Evolutionary conservation across 2,113 vertebrate species (phyloP), one percentile per base, ranked within the genome.

Genomic region (Pao palembangensis): DNA sequence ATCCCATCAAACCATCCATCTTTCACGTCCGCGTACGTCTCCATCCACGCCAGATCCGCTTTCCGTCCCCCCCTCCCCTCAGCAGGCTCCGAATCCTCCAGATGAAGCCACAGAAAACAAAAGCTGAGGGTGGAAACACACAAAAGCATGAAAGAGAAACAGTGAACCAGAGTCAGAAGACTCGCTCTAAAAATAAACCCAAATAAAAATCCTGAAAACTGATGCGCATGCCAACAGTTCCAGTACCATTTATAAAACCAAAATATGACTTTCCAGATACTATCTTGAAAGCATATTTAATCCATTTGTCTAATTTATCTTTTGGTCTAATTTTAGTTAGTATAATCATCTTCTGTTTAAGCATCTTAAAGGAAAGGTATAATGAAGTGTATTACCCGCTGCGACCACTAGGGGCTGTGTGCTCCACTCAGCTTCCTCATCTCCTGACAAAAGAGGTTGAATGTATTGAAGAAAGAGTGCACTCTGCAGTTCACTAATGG

Each of bases 331-430:
- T 12, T 38, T 38, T 38, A 38, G 11, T 12, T 12, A 1, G 34
- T 11, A 11, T 38, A 38, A 38, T 11, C 10, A 38, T 11, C 10
- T 38, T 38, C 25, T 11, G 34, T 38, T 11, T 11, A 38, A 38
- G 11, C 34, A 12, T 38, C 34, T 12, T 38, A 12, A 38, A 38
- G 34, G 21, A 23, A 23, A 23, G 2, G 5, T 8, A 44, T 51
- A 23, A 48, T 5, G 0, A 11, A 82, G 77, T 46, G 58, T n/a
- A 53, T 71, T 67, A 1, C 48, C 8, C 0, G 28, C 34, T 57
- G 43, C 2, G 11, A 8, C 80, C 90, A 87, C 85, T 69, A 82
- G 90, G 80, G 82, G 89, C 85, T 69, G 70, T 76, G 80, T 75
- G 82, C 75, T 78, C 88, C 88, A 86, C n/a, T 51, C 34, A 38